Base-by-base conservation (phyloP, 2,888 invertebrate species). In the Podabrus alpinus region DNA sequence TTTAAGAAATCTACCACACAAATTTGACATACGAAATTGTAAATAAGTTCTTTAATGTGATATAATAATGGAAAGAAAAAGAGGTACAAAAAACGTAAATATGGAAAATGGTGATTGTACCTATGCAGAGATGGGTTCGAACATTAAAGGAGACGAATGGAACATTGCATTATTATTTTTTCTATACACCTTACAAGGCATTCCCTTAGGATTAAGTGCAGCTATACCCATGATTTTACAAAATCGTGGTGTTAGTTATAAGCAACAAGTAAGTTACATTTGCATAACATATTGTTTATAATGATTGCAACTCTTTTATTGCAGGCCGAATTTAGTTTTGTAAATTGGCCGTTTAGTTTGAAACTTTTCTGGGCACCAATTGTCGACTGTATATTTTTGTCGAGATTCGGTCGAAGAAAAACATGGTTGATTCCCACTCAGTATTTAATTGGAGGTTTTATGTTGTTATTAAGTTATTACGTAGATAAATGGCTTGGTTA, bases 281-380 rank as follows among this genome's bases (percentile, higher is more conserved):
- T 68, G 25, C 19, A 16, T 19, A 60, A 59, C 29, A 19, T n/a
- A n/a, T 9, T 17, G 70, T 17, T 29, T 15, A 66, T 60, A 19
- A 66, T 15, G 24, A 15, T 59, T 64, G 3, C 15, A 25, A 73
- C 19, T 69, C 59, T 64, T 69, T 82, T 79, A 72, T 79, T 90
- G 90, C 86, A 94, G 94, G 95, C 95, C 15, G 94, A 95, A 86
- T 95, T 97, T 86, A 98, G 98, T 88, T 95, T 97, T 84, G 96
- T 95, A 0, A 93, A 93, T 82, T 98, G 97, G 97, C 97, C 97
- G 0, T 95, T 95, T 83, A 93, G 93, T 86, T 88, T 99, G 64
- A 99, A 99, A 87, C 88, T 99, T 64, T 86, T 99, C 73, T 99
- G 99, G 99, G 99, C 99, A 0, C 99, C 99, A 1, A 92, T 99